phyloP scores from a whole-genome alignment of 2,888 invertebrate species.

The Drosophila anomalipes region DNA sequence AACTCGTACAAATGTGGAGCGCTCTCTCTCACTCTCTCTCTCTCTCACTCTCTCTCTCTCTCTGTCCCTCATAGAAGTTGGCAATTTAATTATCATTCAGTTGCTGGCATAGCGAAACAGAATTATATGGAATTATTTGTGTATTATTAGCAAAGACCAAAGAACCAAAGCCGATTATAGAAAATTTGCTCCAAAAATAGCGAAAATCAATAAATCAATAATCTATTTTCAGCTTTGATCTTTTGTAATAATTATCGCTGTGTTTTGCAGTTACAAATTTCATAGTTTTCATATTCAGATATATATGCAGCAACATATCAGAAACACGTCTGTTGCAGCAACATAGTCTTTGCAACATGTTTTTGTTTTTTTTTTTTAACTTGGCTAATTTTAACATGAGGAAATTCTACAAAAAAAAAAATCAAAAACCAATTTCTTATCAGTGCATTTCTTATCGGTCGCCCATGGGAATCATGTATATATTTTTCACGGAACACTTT shows the following conservation, averaged over 20 bases:
- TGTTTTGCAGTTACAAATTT: not conserved
- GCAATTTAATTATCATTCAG: not conserved
- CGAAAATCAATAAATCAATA: not conserved
- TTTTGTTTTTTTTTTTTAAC: not conserved
- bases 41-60: too few species aligned
- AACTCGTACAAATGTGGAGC: not conserved
- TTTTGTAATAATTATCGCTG: not conserved
- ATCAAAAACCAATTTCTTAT: constrained; percentile 19
- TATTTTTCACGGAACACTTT: constrained; percentile 8
- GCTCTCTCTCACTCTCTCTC: not conserved
- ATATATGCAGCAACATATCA: not conserved
- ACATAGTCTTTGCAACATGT: not conserved
- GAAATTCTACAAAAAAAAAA: not conserved
- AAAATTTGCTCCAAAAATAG: not conserved
- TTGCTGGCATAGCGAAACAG: not conserved
- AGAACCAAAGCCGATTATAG: not conserved
- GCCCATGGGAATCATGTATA: constrained; percentile 1
- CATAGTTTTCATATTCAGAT: not conserved
- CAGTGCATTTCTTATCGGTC: constrained; percentile 35
- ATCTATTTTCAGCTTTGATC: not conserved
- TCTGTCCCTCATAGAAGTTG: not conserved
- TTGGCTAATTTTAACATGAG: not conserved
- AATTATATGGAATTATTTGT: not conserved
- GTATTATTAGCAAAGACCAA: not conserved
- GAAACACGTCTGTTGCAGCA: constrained; percentile 1